phyloP scores from a whole-genome alignment of 2,888 invertebrate genomes.

The Drosophila fungiperda region DNA sequence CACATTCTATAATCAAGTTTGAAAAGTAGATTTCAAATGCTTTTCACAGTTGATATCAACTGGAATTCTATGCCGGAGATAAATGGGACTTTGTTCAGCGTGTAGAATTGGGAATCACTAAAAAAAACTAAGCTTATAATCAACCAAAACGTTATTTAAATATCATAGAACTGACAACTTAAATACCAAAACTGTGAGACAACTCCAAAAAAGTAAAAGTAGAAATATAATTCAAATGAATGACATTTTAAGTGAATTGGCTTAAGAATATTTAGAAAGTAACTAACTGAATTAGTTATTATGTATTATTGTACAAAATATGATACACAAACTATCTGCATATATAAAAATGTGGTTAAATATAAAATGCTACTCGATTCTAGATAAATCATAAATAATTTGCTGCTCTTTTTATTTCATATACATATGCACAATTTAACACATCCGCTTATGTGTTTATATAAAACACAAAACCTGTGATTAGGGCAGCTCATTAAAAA shows the following conservation, averaged over 20 bases:
- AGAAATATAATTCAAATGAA: neutral
- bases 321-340: neutral
- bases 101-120: slow-evolving; percentile 4
- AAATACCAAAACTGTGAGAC: neutral
- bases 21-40: slow-evolving; percentile 36
- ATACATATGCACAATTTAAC: neutral
- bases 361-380: neutral
- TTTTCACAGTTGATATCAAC: slow-evolving; percentile 13
- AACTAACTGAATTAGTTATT: neutral
- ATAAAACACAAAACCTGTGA: neutral
- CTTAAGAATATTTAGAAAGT: neutral
- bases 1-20: slow-evolving; percentile 34
- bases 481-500: neutral
- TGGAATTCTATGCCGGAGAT: neutral
- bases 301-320: too few relatives aligned
- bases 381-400: neutral
- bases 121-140: neutral
- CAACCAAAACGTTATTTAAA: neutral
- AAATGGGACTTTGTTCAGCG: neutral
- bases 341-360: neutral
- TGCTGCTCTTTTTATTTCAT: neutral
- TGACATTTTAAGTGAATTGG: neutral
- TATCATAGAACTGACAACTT: neutral
- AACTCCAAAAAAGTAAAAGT: neutral
- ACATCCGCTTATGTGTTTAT: neutral